These are phyloP conservation scores for Thecocarcelia acutangulata DNA, from an alignment of 2,888 invertebrate species.

Conservation along the genomic window DNA sequence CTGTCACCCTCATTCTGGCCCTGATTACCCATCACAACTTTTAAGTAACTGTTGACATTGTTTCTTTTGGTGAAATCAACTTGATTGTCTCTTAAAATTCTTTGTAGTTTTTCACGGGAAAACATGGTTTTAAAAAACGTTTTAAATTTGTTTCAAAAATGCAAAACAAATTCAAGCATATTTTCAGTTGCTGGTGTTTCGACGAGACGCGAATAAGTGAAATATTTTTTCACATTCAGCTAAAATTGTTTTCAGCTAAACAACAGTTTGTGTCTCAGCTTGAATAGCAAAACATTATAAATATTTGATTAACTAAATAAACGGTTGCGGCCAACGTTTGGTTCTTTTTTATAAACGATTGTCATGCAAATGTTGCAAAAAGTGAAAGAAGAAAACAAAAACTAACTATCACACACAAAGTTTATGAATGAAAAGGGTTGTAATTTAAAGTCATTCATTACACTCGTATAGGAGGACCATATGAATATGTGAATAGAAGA, in stretches of 20 bases:
- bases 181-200: too few species aligned
- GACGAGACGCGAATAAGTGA: too few species aligned
- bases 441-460: not conserved
- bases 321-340: not conserved
- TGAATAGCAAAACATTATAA: slow-evolving; percentile 46
- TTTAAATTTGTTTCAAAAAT: too few species aligned
- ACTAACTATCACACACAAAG: too few species aligned
- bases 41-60: slow-evolving; percentile 18
- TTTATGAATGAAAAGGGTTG: not conserved
- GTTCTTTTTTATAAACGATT: slow-evolving; percentile 26
- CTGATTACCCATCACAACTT: slow-evolving; percentile 35
- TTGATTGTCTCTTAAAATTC: slow-evolving; percentile 67
- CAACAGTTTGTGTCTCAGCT: not conserved
- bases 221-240: not conserved
- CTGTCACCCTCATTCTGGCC: slow-evolving; percentile 14
- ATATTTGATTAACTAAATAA: slow-evolving; percentile 64
- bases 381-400: not conserved
- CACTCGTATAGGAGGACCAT: slow-evolving; percentile 15
- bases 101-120: slow-evolving; percentile 69
- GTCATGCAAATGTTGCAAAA: slow-evolving; percentile 52
- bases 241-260: slow-evolving; percentile 14
- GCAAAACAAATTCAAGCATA: too few species aligned
- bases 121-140: slow-evolving; percentile 61
- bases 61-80: slow-evolving; percentile 26
- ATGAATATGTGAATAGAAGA: not conserved